These are phyloP conservation scores for Villa cingulata DNA, from an alignment of 2,888 invertebrate species.

Conservation along the genomic window DNA sequence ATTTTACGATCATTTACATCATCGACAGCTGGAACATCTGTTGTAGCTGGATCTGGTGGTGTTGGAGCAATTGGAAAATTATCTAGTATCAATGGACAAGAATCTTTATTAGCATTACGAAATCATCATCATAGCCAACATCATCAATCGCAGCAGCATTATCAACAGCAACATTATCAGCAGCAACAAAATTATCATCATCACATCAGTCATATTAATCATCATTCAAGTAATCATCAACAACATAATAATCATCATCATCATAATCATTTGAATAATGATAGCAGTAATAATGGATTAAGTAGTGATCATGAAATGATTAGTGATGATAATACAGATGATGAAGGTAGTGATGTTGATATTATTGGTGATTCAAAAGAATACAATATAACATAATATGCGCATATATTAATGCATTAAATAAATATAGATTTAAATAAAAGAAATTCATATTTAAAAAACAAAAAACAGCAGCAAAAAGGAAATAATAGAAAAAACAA, in stretches of 20 bases:
- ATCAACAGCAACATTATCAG: too few species aligned
- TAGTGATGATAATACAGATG: slow-evolving; percentile 32
- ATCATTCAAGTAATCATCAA: too few species aligned
- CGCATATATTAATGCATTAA: too few species aligned
- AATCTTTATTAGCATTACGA: background rate
- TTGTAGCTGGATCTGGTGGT: background rate
- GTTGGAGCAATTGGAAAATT: background rate
- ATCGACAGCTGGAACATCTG: slow-evolving; percentile 7
- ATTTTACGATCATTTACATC: slow-evolving; percentile 9
- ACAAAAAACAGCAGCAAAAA: background rate
- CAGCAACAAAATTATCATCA: too few species aligned
- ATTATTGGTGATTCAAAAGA: slow-evolving; percentile 34
- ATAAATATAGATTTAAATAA: background rate
- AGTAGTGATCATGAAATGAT: slow-evolving; percentile 29
- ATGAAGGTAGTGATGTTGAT: slow-evolving; percentile 35
- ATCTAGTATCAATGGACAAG: background rate
- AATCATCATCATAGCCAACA: background rate
- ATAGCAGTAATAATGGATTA: slow-evolving; percentile 5
- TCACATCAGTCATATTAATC: too few species aligned
- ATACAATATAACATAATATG: slow-evolving; percentile 31
- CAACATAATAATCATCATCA: too few species aligned
- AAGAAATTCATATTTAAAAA: background rate
- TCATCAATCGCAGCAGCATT: too few species aligned
- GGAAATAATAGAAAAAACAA: background rate
- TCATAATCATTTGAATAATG: too few species aligned